Conservation (phyloP, 1,140 invertebrate species). For the Drosophila teissieri region DNA sequence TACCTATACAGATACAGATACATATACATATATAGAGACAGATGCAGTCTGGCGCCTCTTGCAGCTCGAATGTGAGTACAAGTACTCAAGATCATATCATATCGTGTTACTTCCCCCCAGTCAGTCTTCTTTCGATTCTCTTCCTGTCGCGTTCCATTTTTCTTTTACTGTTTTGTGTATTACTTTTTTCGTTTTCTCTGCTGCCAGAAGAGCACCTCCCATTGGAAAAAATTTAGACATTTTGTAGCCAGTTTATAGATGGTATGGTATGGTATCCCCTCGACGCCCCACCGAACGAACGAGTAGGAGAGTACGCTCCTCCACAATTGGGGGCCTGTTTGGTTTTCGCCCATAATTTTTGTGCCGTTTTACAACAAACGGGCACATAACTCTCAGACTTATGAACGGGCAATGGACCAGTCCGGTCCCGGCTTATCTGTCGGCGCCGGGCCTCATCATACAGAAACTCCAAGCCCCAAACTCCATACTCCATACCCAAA, state of each 20-base stretch:
- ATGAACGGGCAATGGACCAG: conserved; percentile 28
- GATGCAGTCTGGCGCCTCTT: conserved; percentile 19
- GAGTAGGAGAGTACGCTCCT: neutral
- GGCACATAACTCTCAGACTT: conserved; percentile 68
- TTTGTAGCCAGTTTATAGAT: conserved; percentile 79
- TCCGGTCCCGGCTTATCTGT: conserved; percentile 57
- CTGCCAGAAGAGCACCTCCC: conserved; percentile 30
- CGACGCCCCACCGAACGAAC: too few relatives aligned
- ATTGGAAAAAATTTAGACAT: conserved; percentile 67
- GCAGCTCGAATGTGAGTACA: conserved; percentile 13
- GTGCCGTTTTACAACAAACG: conserved; percentile 78
- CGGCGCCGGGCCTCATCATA: conserved; percentile 37
- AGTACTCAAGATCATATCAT: conserved; percentile 53
- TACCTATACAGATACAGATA: conserved; percentile 4
- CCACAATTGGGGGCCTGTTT: conserved; percentile 65
- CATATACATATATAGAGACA: conserved; percentile 9
- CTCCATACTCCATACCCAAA: neutral
- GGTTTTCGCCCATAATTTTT: conserved; percentile 78
- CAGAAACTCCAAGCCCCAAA: neutral
- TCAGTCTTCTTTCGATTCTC: conserved; percentile 6
- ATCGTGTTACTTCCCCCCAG: conserved; percentile 32
- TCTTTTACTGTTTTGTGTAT: neutral
- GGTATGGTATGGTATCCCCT: conserved; percentile 8
- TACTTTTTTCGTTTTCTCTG: conserved; percentile 10
- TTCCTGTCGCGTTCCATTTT: neutral